phyloP scores from a whole-genome alignment of 2,888 invertebrate genomes.

The Leptinotarsa rubiginosa region DNA sequence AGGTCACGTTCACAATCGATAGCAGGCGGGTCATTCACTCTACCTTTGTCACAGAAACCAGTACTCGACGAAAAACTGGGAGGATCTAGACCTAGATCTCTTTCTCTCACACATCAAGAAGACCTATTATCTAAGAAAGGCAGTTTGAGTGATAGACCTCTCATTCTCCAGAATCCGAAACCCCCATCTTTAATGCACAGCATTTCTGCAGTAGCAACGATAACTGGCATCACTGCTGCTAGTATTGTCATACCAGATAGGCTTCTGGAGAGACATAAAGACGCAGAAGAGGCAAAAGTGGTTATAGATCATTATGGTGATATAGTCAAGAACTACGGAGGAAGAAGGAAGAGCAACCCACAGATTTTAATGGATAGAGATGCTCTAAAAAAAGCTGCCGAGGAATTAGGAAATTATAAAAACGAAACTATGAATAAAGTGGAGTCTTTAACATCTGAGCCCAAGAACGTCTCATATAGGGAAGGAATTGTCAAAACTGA shows the following conservation, averaged over 20 bases:
- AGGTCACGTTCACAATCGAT: constrained; percentile 39
- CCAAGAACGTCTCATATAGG: background rate
- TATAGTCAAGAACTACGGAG: constrained; percentile 79
- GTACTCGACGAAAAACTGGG: constrained; percentile 25
- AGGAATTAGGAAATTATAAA: constrained; percentile 33
- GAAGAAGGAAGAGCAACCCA: constrained; percentile 50
- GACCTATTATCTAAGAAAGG: constrained; percentile 34
- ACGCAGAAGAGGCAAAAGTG: constrained; percentile 75
- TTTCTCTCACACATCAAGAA: constrained; percentile 50
- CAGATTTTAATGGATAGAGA: constrained; percentile 53
- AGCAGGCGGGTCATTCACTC: constrained; percentile 32
- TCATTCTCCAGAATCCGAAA: constrained; percentile 28
- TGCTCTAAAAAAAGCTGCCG: constrained; percentile 59
- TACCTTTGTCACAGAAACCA: constrained; percentile 24
- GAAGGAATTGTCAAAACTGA: background rate
- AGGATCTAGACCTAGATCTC: constrained; percentile 48
- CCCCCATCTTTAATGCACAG: constrained; percentile 45
- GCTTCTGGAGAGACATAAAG: constrained; percentile 62
- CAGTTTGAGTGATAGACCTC: constrained; percentile 30
- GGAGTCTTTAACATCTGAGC: background rate
- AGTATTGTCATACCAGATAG: constrained; percentile 60
- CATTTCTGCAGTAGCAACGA: constrained; percentile 57
- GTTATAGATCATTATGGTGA: constrained; percentile 85
- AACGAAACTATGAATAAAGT: background rate
- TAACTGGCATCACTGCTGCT: constrained; percentile 61